A percentile compares a stretch with the other conserved stretches of the same genome.
Evolutionary conservation across 2,888 invertebrate genomes (phyloP).

Genomic region (Amorpha juglandis): DNA sequence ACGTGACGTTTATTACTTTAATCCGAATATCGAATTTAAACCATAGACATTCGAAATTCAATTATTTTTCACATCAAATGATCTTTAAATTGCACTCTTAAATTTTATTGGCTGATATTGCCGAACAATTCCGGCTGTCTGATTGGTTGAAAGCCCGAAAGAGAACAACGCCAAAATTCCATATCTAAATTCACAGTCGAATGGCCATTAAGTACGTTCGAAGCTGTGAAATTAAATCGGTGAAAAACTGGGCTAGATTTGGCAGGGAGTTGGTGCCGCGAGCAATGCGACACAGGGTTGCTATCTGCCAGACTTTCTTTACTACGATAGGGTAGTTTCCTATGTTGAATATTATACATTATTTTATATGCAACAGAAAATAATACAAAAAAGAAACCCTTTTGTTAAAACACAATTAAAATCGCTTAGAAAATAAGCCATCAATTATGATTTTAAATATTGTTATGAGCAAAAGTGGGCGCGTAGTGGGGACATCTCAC

Average conservation of each 20-base stretch:
- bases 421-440: too few relatives aligned
- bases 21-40: background rate
- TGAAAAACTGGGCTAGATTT: conserved; percentile 38
- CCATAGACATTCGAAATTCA: conserved; percentile 3
- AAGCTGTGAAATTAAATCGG: conserved; percentile 42
- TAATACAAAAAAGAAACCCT: too few relatives aligned
- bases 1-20: background rate
- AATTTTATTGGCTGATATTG: conserved; percentile 22
- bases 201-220: conserved; percentile 42
- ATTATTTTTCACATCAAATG: conserved; percentile 19
- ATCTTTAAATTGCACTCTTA: conserved; percentile 21
- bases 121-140: conserved; percentile 4
- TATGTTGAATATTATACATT: too few relatives aligned
- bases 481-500: too few relatives aligned
- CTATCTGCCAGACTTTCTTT: background rate
- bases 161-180: conserved; percentile 23
- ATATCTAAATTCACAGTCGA: conserved; percentile 38
- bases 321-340: too few relatives aligned
- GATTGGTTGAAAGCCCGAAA: conserved; percentile 6
- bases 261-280: conserved; percentile 40
- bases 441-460: too few relatives aligned
- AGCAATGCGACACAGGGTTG: conserved; percentile 21
- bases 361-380: too few relatives aligned
- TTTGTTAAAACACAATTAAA: too few relatives aligned
- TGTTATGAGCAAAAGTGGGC: too few relatives aligned